These are phyloP conservation scores for Torymus auratus DNA, from an alignment of 2,888 invertebrate genomes.

Conservation along the genomic window DNA sequence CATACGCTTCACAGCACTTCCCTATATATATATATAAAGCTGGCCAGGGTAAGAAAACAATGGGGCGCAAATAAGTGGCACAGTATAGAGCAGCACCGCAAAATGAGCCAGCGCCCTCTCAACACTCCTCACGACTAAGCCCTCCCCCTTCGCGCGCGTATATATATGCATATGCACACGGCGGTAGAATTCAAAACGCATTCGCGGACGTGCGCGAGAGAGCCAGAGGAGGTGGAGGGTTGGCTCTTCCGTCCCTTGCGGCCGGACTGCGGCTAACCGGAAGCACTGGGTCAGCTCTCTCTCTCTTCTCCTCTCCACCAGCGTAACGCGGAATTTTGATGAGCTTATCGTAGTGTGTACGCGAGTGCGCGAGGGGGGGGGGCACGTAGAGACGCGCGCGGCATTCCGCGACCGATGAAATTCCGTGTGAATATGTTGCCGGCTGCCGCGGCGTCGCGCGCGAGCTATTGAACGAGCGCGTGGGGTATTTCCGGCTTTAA, in stretches of 20 bases:
- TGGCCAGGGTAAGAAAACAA: no score
- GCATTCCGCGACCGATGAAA: conserved; percentile 14
- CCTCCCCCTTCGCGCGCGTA: not conserved
- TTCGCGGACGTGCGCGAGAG: not conserved
- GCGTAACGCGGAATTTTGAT: conserved; percentile 57
- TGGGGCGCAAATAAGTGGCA: no score
- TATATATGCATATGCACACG: not conserved
- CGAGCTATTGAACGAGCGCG: not conserved
- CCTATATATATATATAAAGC: no score
- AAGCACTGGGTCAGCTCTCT: conserved; percentile 45
- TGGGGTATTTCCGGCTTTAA: no score
- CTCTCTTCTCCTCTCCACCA: not conserved
- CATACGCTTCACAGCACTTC: no score
- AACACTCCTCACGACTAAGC: not conserved
- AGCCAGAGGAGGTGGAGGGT: not conserved
- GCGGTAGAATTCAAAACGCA: conserved; percentile 44
- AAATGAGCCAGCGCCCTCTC: no score
- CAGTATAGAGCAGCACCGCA: no score
- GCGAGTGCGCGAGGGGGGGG: no score
- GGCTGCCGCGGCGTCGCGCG: not conserved
- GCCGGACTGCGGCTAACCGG: conserved; percentile 44
- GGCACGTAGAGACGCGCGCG: no score
- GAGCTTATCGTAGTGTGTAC: conserved; percentile 41
- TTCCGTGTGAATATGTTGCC: conserved; percentile 28
- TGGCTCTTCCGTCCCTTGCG: conserved; percentile 43